Evolutionary conservation across 2,888 invertebrate genomes (phyloP), one percentile per base, ranked within the genome.

Genomic region (Odontothrips loti): DNA sequence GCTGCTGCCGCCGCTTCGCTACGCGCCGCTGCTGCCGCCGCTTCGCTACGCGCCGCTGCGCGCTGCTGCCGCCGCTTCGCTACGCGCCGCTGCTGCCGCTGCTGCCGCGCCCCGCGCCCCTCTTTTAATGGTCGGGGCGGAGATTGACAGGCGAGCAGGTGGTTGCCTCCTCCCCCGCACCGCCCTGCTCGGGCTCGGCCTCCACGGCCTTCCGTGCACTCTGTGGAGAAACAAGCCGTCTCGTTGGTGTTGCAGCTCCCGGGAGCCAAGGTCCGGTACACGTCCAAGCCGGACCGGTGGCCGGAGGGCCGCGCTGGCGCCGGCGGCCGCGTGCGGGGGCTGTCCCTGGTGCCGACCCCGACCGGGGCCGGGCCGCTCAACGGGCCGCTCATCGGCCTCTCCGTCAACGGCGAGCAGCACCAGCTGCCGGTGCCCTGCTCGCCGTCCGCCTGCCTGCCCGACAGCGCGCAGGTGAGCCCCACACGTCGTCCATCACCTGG

Each of bases 241-340:
- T 23, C 23, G 6, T 23, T 68, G 23, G 6, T 68, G 68, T 23
- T 68, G 68, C 68, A 68, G 68, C 23, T 68, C 27, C 68, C 68
- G 23, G n/a, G 6, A 6, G 68, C 68, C 23, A n/a, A 68, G 27
- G 68, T 68, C 23, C 68, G 68, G n/a, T 68, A 68, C 68, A 23
- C 23, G 68, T 68, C 68, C 68, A 68, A 68, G 68, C 68, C 68
- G 11, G 68, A 68, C 68, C 68, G 20, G 23, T 68, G 68, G 68
- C 68, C 68, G 0, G 68, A 68, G 68, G 68, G 68, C 23, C 68
- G 58, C 34, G n/a, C n/a, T n/a, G 34, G 34, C 34, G 34, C 3
- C 34, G 34, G 34, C 58, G 58, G 68, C 0, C 68, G 68, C 23
- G 68, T 3, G 23, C 68, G 68, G 4, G 68, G 68, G 23, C 68